Evolutionary conservation across 1,140 invertebrate genomes (phyloP).

Genomic region (Orius insidiosus): DNA sequence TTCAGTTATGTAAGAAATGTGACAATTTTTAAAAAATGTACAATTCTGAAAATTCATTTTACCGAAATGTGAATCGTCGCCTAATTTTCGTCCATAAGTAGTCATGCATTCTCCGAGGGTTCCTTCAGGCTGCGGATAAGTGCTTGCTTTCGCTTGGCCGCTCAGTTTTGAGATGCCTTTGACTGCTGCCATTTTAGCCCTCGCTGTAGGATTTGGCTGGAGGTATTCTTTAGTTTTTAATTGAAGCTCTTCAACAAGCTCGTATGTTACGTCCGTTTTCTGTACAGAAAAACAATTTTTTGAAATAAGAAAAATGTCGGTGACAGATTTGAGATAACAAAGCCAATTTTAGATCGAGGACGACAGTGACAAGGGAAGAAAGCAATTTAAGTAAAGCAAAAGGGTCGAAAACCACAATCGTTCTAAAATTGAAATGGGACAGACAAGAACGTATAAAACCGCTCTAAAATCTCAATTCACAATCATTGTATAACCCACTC

Average conservation of each 20-base stretch:
- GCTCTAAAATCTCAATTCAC: too few species aligned
- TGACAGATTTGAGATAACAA: background rate
- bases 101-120: conserved; percentile 93
- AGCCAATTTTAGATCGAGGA: background rate
- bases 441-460: too few species aligned
- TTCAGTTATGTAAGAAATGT: too few species aligned
- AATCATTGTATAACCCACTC: too few species aligned
- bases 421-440: background rate
- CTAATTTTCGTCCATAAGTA: conserved; percentile 86
- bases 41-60: too few species aligned
- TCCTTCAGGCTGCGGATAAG: conserved; percentile 97
- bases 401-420: background rate
- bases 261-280: conserved; percentile 93
- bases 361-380: too few species aligned
- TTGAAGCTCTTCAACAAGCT: conserved; percentile 89
- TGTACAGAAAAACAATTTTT: conserved; percentile 26
- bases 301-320: background rate
- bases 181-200: conserved; percentile 88
- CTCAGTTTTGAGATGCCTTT: conserved; percentile 79
- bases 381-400: too few species aligned
- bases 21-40: too few species aligned
- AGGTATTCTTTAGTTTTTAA: conserved; percentile 96
- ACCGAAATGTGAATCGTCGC: conserved; percentile 88
- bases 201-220: conserved; percentile 92
- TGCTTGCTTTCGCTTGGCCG: conserved; percentile 73